Conservation (phyloP, 2,113 vertebrate species). For the sheep (Ovis aries) region ARS-UI_Ramb_v3.0 NC_056056.1:32779501-32780000, state of each 20-base stretch:
- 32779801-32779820: not conserved
- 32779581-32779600: not conserved
- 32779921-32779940: not conserved
- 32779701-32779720: not conserved
- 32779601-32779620: not conserved
- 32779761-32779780: not conserved
- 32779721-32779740: not conserved
- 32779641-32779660: not conserved
- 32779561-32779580: not conserved
- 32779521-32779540: not conserved
- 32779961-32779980: not conserved
- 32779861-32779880: not conserved
- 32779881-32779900: not conserved
- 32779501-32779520: not conserved
- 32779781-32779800: not conserved
- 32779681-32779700: not conserved
- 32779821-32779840: not conserved
- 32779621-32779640: not conserved
- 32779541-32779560: not conserved
- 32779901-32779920: not conserved
- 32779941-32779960: not conserved
- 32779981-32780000: not conserved
- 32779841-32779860: not conserved
- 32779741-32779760: not conserved
- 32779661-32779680: not conserved